phyloP scores from a whole-genome alignment of 2,797 vertebrate genomes.

The Adelosebastes latens region DNA sequence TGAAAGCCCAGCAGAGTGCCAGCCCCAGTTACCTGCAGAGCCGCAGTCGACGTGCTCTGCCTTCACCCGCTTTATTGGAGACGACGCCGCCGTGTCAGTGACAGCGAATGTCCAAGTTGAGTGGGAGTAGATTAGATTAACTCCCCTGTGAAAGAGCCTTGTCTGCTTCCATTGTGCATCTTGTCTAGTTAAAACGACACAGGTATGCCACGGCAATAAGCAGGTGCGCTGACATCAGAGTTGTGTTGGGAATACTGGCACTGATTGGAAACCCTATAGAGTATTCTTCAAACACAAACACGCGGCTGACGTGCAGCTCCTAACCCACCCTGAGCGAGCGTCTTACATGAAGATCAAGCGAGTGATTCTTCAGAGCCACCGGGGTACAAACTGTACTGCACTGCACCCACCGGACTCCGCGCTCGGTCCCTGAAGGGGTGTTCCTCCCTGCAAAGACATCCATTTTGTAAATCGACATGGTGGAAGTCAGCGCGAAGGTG shows the following conservation, averaged over 20 bases:
- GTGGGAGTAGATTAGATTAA: constrained; percentile 78
- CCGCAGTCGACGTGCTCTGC: constrained; percentile 54
- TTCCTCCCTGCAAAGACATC: constrained; percentile 34
- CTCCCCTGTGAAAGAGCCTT: constrained; percentile 78
- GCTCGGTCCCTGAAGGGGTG: constrained; percentile 13
- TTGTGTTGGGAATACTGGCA: constrained; percentile 64
- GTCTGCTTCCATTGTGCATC: constrained; percentile 75
- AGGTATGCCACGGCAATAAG: constrained; percentile 69
- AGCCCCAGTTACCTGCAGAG: constrained; percentile 65
- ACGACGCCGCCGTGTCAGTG: constrained; percentile 68
- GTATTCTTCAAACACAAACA: constrained; percentile 68
- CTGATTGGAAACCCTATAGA: constrained; percentile 68
- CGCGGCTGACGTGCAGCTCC: constrained; percentile 12
- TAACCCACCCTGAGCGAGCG: not conserved
- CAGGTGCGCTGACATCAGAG: constrained; percentile 70
- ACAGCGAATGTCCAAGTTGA: constrained; percentile 75
- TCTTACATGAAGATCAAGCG: constrained; percentile 35
- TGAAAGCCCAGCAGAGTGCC: constrained; percentile 71
- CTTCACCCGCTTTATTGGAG: constrained; percentile 74
- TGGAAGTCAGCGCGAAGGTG: constrained; percentile 18
- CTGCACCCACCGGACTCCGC: constrained; percentile 15
- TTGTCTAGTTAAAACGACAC: constrained; percentile 74
- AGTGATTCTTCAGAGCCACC: constrained; percentile 23
- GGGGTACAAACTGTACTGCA: not conserved
- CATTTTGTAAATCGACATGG: constrained; percentile 60